These are phyloP conservation scores for Manacus vitellinus DNA, from an alignment of 2,113 vertebrate species.

Conservation along the genomic window DNA sequence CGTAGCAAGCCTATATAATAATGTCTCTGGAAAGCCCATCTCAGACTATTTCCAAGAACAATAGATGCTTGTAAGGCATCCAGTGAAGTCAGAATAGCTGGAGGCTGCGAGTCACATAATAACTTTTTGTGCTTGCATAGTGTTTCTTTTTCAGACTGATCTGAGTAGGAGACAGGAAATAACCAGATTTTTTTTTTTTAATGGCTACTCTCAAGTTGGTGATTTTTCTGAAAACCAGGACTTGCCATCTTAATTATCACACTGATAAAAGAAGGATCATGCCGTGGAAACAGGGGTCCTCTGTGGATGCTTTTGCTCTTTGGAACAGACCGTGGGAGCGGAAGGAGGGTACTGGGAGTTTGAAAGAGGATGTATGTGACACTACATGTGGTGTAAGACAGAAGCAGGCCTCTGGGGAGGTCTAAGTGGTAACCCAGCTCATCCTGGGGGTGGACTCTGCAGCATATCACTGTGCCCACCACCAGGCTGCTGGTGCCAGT, in stretches of 20 bases:
- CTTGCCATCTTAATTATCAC: not conserved
- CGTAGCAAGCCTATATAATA: slow-evolving; percentile 24
- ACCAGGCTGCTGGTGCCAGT: accelerated
- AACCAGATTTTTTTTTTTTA: not conserved
- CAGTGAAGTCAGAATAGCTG: slow-evolving; percentile 65
- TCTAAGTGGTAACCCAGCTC: not conserved
- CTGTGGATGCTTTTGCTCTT: not conserved
- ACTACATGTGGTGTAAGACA: accelerated
- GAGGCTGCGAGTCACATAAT: slow-evolving; percentile 59
- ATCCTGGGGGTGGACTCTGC: not conserved
- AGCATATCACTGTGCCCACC: accelerated
- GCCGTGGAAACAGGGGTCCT: not conserved
- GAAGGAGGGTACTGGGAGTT: not conserved
- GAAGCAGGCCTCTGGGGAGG: not conserved
- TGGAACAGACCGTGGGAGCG: accelerated
- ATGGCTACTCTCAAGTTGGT: not conserved
- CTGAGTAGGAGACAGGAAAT: slow-evolving; percentile 20
- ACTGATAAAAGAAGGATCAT: not conserved
- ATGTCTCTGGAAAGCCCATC: slow-evolving; percentile 30
- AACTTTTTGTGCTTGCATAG: slow-evolving; percentile 38
- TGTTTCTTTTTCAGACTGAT: slow-evolving; percentile 48
- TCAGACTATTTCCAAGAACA: slow-evolving; percentile 65
- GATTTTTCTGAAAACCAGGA: not conserved
- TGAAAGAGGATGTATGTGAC: not conserved
- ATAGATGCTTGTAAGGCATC: slow-evolving; percentile 53